Evolutionary conservation across 2,888 invertebrate species (phyloP).

Genomic region (Diaprepes abbreviatus): DNA sequence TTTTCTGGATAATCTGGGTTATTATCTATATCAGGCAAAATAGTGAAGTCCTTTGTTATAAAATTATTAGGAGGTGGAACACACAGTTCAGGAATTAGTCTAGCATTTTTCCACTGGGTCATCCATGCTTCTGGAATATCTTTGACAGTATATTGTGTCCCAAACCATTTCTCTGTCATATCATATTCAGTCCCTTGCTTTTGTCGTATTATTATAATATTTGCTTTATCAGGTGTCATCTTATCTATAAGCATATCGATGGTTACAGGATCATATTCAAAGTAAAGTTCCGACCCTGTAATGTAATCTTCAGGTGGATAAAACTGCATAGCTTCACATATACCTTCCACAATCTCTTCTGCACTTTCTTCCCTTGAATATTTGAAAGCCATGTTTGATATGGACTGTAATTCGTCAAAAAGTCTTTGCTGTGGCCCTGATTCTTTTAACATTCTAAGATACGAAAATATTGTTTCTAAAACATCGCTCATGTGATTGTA

Average conservation of each 20-base stretch:
- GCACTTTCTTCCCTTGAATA: conserved; percentile 81
- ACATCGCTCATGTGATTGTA: conserved; percentile 68
- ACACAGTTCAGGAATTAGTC: conserved; percentile 73
- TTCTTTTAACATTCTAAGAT: conserved; percentile 79
- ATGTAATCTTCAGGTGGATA: conserved; percentile 85
- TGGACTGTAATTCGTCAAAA: conserved; percentile 80
- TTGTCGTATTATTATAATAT: conserved; percentile 78
- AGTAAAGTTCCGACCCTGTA: conserved; percentile 81
- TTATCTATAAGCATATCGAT: conserved; percentile 74
- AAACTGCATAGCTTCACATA: conserved; percentile 84
- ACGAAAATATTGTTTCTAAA: conserved; percentile 83
- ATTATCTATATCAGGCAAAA: conserved; percentile 68
- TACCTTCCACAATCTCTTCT: conserved; percentile 81
- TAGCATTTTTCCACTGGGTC: conserved; percentile 73
- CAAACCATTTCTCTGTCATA: conserved; percentile 85
- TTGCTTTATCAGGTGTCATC: conserved; percentile 77
- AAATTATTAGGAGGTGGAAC: conserved; percentile 82
- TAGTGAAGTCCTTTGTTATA: conserved; percentile 78
- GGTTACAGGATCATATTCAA: conserved; percentile 81
- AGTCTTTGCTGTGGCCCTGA: conserved; percentile 79
- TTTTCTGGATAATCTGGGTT: conserved; percentile 71
- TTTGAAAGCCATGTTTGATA: conserved; percentile 81
- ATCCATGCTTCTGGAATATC: conserved; percentile 76
- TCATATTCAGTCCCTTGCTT: conserved; percentile 71
- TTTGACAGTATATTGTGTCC: conserved; percentile 79